Evolutionary conservation across 2,888 invertebrate species (phyloP).

Genomic region (Eupithecia subfuscata): DNA sequence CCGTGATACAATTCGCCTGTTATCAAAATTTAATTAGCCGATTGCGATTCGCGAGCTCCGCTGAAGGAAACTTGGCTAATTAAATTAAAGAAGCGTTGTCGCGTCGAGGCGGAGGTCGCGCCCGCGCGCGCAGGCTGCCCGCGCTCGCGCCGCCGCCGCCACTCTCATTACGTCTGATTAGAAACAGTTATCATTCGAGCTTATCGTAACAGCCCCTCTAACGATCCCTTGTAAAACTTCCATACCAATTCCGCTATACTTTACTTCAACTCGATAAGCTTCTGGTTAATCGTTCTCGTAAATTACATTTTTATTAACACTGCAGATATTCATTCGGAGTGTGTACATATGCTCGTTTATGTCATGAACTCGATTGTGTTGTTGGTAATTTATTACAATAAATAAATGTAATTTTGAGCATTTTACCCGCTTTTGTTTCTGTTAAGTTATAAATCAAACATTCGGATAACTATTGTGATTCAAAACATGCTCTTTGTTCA

Average conservation of each 20-base stretch:
- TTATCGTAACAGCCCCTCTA: conserved; percentile 77
- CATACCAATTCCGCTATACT: conserved; percentile 72
- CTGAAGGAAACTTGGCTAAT: conserved; percentile 54
- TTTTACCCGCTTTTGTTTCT: conserved; percentile 38
- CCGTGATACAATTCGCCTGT: conserved; percentile 41
- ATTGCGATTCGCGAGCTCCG: conserved; percentile 43
- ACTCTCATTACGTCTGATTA: conserved; percentile 78
- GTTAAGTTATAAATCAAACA: conserved; percentile 39
- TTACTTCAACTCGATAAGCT: conserved; percentile 69
- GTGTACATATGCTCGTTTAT: conserved; percentile 37
- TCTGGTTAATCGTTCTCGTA: conserved; percentile 66
- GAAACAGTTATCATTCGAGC: conserved; percentile 80
- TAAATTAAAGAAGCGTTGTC: conserved; percentile 62
- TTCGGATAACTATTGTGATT: conserved; percentile 37
- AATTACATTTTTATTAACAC: conserved; percentile 62
- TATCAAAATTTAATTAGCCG: conserved; percentile 49
- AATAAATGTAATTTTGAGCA: conserved; percentile 36
- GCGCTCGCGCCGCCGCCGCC: conserved; percentile 36
- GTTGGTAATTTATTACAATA: conserved; percentile 41
- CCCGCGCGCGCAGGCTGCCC: conserved; percentile 44
- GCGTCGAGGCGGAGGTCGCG: conserved; percentile 48
- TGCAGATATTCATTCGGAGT: conserved; percentile 43
- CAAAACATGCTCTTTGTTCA: conserved; percentile 28
- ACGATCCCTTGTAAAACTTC: conserved; percentile 79
- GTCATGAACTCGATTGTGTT: conserved; percentile 45